Evolutionary conservation across 2,797 vertebrate genomes (phyloP), one percentile per base, ranked within the genome.

Genomic region (Sternotherus odoratus): DNA sequence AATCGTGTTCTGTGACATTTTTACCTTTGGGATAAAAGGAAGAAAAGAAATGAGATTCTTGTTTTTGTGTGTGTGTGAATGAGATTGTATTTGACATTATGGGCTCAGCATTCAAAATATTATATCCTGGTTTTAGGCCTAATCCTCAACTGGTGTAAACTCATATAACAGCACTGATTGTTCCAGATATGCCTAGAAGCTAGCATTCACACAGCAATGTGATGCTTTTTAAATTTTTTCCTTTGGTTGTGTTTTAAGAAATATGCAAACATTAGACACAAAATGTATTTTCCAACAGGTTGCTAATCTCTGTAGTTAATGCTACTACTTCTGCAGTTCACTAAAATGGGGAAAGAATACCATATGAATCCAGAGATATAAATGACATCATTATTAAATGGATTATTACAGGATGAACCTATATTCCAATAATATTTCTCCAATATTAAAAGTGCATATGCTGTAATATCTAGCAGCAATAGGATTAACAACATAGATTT

Each of bases 11-110:
- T 87, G 17, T 75, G 75, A 81, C 87, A 92, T 88, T 96, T 95
- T 97, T 93, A 82, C 80, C 9, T 90, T 74, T 91, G 26, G 8
- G 53, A 36, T 91, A 96, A 94, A 90, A 57, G 84, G 86, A 92
- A 84, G 17, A n/a, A 16, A 30, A 80, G 26, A 92, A 94, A 53
- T 94, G 39, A 79, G 16, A 91, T 36, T n/a, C 26, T 39, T 94
- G 1, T 88, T 94, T 87, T 83, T 92, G 84, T 92, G 84, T 49
- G 84, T 49, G 81, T 79, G 80, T 60, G 57, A 63, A 77, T 79
- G 60, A 79, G 17, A 90, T 69, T 94, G 3, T 74, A 85, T 92
- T 87, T 94, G 88, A 77, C 39, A 87, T 84, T 90, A 79, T 79
- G 6, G 30, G 11, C 85, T 95, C 88, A 88, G 57, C 48, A 77